Base-by-base conservation (phyloP, 2,113 vertebrate genomes). In the Calyptommatus sinebrachiatus region DNA sequence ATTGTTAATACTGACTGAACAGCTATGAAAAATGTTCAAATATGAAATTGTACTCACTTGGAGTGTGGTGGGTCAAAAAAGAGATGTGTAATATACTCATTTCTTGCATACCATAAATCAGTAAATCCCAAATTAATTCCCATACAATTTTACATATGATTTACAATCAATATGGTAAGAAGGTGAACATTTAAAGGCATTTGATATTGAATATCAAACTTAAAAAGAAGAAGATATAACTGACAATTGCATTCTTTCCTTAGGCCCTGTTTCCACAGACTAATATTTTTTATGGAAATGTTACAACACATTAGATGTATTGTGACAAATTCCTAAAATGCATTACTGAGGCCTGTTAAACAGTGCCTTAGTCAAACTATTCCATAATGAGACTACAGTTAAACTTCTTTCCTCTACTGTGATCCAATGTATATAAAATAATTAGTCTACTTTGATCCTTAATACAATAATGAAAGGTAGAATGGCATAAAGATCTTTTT, bases 131-230 rank as follows among this genome's bases (percentile, higher is more conserved):
- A 71, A 72, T 3, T 41, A 78, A 57, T n/a, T n/a, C n/a, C 18
- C 20, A 11, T n/a, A 35, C 6, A 35, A 31, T 16, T 48, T 22
- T n/a, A 7, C 4, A 48, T 48, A 22, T 66, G 14, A 24, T 26
- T 28, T 1, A 78, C 62, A 16, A 72, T 71, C 45, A 31, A 60
- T n/a, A 45, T 11, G 14, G 2, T 66, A 8, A 69, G 70, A 9
- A 14, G 73, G 10, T 20, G 76, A 68, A 73, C 12, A 77, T 53
- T 72, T 77, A 80, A 88, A 86, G 26, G 75, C 0, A 71, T 0
- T 63, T 65, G 73, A 76, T 82, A 81, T 2, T 66, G 76, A 82
- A 71, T 69, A 81, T 66, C 24, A 31, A 69, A 29, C 61, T 73
- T 24, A 80, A 0, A 1, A 41, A 81, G 1, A 1, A 1, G 20